Percentiles rank a stretch among this genome's conserved stretches.
phyloP scores from a whole-genome alignment of 2,888 invertebrate genomes.

The Mactromeris polynyma region DNA sequence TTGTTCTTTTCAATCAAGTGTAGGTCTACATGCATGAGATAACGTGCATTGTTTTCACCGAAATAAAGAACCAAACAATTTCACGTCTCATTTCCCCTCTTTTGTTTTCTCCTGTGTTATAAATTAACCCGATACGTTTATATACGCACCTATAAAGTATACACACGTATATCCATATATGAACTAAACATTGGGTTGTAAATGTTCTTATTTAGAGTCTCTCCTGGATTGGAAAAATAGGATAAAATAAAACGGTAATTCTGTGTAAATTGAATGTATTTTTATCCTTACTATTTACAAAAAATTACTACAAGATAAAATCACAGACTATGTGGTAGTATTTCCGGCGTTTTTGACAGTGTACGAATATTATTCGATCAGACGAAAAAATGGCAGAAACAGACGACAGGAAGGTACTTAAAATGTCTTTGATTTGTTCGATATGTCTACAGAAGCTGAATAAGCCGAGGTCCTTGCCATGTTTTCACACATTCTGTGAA shows the following conservation, averaged over 20 bases:
- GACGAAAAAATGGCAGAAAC: slow-evolving; percentile 57
- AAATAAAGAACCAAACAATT: background rate
- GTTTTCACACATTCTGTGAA: slow-evolving; percentile 70
- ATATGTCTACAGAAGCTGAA: slow-evolving; percentile 66
- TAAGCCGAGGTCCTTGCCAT: slow-evolving; percentile 65
- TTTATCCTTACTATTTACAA: background rate
- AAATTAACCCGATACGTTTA: background rate
- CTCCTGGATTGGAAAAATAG: background rate
- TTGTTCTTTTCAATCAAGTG: background rate
- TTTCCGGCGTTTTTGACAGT: background rate
- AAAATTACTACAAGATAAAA: background rate
- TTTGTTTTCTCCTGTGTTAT: background rate
- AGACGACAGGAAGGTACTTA: slow-evolving; percentile 63
- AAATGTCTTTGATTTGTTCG: slow-evolving; percentile 69
- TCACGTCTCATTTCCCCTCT: background rate
- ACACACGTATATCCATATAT: too few relatives aligned
- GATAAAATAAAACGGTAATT: background rate
- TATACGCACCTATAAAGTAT: too few relatives aligned
- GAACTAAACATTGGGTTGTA: background rate
- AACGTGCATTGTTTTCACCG: background rate
- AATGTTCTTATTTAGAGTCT: background rate
- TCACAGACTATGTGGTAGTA: background rate
- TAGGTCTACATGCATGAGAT: background rate
- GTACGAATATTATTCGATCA: background rate
- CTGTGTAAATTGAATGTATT: background rate